These are phyloP conservation scores for Belgica antarctica DNA, from an alignment of 2,888 invertebrate genomes.

Conservation along the genomic window DNA sequence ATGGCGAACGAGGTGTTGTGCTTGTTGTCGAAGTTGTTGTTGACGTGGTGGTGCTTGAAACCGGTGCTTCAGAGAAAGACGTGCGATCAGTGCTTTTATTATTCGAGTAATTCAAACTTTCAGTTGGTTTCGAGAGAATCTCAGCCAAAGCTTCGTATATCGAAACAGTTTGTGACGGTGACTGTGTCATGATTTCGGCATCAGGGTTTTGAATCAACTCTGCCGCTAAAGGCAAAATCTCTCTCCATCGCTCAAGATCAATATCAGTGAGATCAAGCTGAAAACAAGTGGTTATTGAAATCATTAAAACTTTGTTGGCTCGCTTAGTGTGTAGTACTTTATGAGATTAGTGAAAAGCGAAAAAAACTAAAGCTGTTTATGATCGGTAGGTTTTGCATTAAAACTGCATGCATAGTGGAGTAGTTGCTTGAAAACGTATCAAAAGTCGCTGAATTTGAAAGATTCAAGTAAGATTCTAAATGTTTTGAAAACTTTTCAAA, in stretches of 20 bases:
- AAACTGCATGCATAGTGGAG: too few relatives aligned
- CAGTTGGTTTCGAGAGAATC: conserved; percentile 54
- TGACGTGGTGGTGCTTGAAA: conserved; percentile 46
- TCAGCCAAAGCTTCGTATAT: conserved; percentile 62
- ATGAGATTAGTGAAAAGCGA: not conserved
- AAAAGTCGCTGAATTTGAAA: too few relatives aligned
- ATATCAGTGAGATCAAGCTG: conserved; percentile 34
- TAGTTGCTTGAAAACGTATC: too few relatives aligned
- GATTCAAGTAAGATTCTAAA: too few relatives aligned
- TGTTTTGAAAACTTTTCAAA: too few relatives aligned
- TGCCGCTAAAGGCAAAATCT: conserved; percentile 37
- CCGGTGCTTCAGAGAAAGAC: conserved; percentile 46
- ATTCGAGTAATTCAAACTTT: conserved; percentile 47
- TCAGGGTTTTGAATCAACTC: conserved; percentile 49
- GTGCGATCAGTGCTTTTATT: conserved; percentile 45
- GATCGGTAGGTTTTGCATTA: too few relatives aligned
- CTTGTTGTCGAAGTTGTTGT: conserved; percentile 47
- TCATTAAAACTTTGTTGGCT: not conserved
- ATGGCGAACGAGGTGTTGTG: conserved; percentile 47
- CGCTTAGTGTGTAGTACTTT: not conserved
- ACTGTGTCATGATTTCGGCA: conserved; percentile 57
- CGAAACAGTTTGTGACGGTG: conserved; percentile 61
- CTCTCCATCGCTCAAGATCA: conserved; percentile 41
- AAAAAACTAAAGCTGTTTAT: too few relatives aligned
- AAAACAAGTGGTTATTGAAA: conserved; percentile 24